Evolutionary conservation across 23 tunicate species (phyloP).

Genomic region (Corella eumyota): DNA sequence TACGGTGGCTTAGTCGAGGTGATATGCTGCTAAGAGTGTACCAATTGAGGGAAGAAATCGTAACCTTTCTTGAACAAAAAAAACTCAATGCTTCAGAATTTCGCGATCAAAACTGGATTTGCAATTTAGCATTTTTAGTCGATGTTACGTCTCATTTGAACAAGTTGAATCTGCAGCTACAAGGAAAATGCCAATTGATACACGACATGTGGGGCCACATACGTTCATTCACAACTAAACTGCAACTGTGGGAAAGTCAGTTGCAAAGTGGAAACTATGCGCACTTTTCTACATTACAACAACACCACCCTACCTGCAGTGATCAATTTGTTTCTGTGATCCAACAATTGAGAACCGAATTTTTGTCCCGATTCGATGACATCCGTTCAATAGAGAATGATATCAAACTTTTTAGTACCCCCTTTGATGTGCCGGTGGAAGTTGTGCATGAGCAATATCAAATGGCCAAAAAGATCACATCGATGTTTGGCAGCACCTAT

Average conservation of each 20-base stretch:
- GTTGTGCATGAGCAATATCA: slow-evolving; percentile 36
- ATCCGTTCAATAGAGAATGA: slow-evolving; percentile 55
- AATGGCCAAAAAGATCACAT: slow-evolving; percentile 50
- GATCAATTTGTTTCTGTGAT: slow-evolving; percentile 40
- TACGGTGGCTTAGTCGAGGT: slow-evolving; percentile 73
- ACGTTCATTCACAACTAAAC: slow-evolving; percentile 55
- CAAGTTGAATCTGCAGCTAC: slow-evolving; percentile 62
- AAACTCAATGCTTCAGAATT: slow-evolving; percentile 27
- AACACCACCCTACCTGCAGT: slow-evolving; percentile 23
- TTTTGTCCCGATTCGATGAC: slow-evolving; percentile 35
- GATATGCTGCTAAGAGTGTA: slow-evolving; percentile 42
- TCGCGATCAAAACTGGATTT: slow-evolving; percentile 56
- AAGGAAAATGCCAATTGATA: slow-evolving; percentile 49
- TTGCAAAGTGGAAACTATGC: slow-evolving; percentile 33
- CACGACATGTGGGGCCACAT: slow-evolving; percentile 68
- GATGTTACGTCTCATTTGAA: slow-evolving; percentile 62
- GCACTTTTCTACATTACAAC: slow-evolving; percentile 46
- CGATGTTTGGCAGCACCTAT: slow-evolving; percentile 49
- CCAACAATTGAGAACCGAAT: slow-evolving; percentile 35
- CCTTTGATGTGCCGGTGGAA: slow-evolving; percentile 42
- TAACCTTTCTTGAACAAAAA: too few species aligned
- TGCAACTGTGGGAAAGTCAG: slow-evolving; percentile 68
- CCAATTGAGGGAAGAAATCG: slow-evolving; percentile 23
- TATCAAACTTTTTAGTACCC: slow-evolving; percentile 47
- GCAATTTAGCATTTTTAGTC: slow-evolving; percentile 44